Evolutionary conservation across 2,113 vertebrate genomes (phyloP).

Genomic region (Spheniscus mendiculus): DNA sequence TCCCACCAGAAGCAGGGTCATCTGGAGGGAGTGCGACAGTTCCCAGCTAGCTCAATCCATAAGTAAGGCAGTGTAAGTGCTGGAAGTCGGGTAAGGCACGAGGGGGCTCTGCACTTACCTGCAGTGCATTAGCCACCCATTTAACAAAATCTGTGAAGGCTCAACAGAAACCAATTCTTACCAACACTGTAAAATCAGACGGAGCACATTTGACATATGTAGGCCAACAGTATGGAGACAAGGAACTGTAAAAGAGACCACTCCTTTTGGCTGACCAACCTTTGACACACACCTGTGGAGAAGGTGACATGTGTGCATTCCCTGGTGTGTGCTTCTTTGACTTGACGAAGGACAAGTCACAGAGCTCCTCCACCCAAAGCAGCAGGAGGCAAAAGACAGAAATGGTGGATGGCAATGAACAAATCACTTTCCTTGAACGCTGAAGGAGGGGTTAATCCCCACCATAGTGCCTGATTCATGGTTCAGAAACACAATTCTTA

Average conservation of each 20-base stretch:
- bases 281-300: neutral
- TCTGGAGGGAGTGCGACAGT: neutral
- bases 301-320: neutral
- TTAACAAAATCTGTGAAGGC: neutral
- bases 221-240: neutral
- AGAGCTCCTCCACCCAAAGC: neutral
- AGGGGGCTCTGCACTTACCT: neutral
- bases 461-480: accelerated
- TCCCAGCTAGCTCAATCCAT: neutral
- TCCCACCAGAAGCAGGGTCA: neutral
- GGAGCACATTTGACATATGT: neutral
- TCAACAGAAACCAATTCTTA: neutral
- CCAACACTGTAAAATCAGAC: neutral
- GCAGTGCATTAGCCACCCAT: neutral
- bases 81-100: neutral
- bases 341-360: neutral
- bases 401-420: neutral
- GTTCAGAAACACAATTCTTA: neutral
- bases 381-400: neutral
- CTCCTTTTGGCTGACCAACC: neutral
- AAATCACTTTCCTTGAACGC: neutral
- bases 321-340: neutral
- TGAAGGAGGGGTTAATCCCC: neutral
- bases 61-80: neutral
- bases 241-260: neutral